Evolutionary conservation across 2,797 vertebrate genomes (phyloP).

Genomic region (Cygnus olor): DNA sequence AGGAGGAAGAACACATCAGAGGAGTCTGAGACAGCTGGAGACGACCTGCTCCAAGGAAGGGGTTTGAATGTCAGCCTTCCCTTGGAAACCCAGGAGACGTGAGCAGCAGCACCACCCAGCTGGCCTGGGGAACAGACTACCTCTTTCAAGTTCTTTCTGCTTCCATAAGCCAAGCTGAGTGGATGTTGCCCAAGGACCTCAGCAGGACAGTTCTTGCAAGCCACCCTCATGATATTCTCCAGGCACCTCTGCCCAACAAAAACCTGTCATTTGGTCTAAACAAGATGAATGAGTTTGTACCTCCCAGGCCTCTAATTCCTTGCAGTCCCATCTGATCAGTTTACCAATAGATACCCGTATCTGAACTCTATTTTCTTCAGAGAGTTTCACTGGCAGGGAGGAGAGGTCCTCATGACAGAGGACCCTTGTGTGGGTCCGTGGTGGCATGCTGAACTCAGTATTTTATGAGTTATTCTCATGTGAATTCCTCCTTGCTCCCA

Average conservation of each 20-base stretch:
- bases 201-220: not conserved
- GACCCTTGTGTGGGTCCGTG: not conserved
- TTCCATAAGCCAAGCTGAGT: not conserved
- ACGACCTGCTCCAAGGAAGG: not conserved
- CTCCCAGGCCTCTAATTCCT: not conserved
- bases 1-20: not conserved
- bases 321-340: not conserved
- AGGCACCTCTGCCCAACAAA: not conserved
- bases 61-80: not conserved
- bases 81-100: not conserved
- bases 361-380: not conserved
- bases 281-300: not conserved
- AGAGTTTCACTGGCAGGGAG: not conserved
- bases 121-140: not conserved
- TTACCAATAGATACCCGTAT: not conserved
- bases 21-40: not conserved
- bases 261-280: not conserved
- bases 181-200: not conserved
- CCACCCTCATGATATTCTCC: not conserved
- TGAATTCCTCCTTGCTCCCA: not conserved
- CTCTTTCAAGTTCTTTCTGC: not conserved
- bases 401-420: not conserved
- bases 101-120: not conserved
- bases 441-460: not conserved
- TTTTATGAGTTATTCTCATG: slow-evolving; percentile 22